Base-by-base conservation (phyloP, 2,113 vertebrate species). In the Daphoenositta chrysoptera region DNA sequence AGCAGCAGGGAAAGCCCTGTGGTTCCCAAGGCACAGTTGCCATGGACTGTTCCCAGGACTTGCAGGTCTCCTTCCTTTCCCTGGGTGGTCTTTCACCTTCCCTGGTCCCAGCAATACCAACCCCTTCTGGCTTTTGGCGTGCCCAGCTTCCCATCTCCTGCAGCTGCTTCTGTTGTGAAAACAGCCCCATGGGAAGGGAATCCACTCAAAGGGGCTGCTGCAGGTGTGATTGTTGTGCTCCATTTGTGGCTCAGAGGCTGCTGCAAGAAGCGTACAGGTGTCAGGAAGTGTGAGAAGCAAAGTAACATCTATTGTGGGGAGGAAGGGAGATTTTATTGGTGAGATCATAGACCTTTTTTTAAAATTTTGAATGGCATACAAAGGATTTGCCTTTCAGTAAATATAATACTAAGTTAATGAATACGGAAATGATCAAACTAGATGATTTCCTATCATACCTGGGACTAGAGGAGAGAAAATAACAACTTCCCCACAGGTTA, bases 361-460 rank as follows among this genome's bases (percentile, higher is more conserved):
- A 4, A 64, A 65, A 42, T 63, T 71, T 63, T 80, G 15, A 53
- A 79, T 44, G 61, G 31, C 10, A n/a, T 92, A 40, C 65, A 86
- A 75, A 93, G 51, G 50, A 70, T 86, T 92, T 94, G 71, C 61
- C 56, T 78, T 95, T 94, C 79, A 91, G 68, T 94, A 88, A 85
- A 95, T 78, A 68, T 56, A 93, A 77, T 94, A 51, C 28, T 68
- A 86, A 86, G 22, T 86, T 90, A 93, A 94, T 93, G 80, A 94
- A 37, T 68, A 84, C 90, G 92, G 83, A 93, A 94, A 87, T 95
- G 66, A 47, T 83, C 45, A 77, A 72, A 83, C 66, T 92, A 87
- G 82, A 92, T 96, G 30, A 69, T 96, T 94, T 94, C 87, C 96
- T 96, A 64, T 51, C 53, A 21, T 82, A 78, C 64, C 57, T 88